Base-by-base conservation (phyloP, 2,888 invertebrate genomes). In the Lycia hirtaria region DNA sequence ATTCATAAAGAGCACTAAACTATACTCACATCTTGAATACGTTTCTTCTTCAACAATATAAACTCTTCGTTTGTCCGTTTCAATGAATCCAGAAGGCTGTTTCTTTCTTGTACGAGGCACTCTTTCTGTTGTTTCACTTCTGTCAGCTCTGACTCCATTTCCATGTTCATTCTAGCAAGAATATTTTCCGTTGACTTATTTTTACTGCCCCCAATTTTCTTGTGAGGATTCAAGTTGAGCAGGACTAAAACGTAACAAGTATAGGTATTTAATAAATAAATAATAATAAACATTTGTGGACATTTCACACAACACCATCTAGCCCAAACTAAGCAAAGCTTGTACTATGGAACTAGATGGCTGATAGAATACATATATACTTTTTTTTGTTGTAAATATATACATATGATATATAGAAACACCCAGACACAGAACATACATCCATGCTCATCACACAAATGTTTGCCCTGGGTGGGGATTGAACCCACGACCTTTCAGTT, bases 21-120 rank as follows among this genome's bases (percentile, higher is more conserved):
- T 95, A 22, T 66, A 93, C 96, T 95, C 83, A 97, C 95, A 87
- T 97, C 97, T 80, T 96, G 95, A 70, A 97, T 92, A 50, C 96
- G 93, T 78, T 96, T 96, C 68, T 94, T 95, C 79, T 96, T 96
- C 69, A 97, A 82, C 59, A 93, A 86, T 80, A 96, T 95, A 71
- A 95, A 95, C 74, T 97, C 96, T 60, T 94, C 95, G 72, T 96
- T 96, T 20, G 96, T 93, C 52, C 94, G 90, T 74, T 94, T 94
- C 40, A 96, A 88, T 67, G 96, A 96, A 66, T 95, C 94, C 15
- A 94, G 87, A 40, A 94, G 72, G 35, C 91, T 92, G 69, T 84
- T 93, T 62, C 93, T 94, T 86, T 92, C 94, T 58, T 88, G 90
- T 70, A 80, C 84, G 38, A 91, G 76, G 62, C 76, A 86, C 68